Evolutionary conservation across 2,888 invertebrate species (phyloP).

Genomic region (Polia nebulosa): DNA sequence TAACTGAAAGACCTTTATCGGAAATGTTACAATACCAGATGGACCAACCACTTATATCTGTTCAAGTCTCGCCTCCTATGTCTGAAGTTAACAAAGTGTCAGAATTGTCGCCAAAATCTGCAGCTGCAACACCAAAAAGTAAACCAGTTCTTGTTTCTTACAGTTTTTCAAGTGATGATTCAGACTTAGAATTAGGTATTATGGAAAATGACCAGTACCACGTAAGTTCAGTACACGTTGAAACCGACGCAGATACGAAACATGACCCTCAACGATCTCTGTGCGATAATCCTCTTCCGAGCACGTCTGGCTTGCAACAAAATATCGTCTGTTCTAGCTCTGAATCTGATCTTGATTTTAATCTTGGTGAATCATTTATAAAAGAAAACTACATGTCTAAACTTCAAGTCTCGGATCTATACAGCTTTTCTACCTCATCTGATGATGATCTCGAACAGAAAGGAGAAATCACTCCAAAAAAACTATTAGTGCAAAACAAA

Average conservation of each 20-base stretch:
- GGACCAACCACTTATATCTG: slow-evolving; percentile 6
- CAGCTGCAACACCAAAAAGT: slow-evolving; percentile 57
- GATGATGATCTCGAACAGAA: no score
- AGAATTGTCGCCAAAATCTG: slow-evolving; percentile 46
- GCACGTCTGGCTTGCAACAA: no score
- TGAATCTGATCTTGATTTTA: slow-evolving; percentile 14
- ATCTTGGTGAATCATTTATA: neutral
- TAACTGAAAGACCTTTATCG: neutral
- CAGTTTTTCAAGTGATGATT: slow-evolving; percentile 60
- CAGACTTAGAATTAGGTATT: slow-evolving; percentile 54
- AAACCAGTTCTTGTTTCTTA: slow-evolving; percentile 61
- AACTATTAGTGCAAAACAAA: no score
- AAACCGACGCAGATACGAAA: slow-evolving; percentile 7
- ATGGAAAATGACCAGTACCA: slow-evolving; percentile 56
- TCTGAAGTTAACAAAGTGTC: slow-evolving; percentile 27
- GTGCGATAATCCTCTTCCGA: no score
- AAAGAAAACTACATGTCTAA: no score
- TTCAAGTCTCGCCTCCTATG: slow-evolving; percentile 6
- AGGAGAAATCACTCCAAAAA: no score
- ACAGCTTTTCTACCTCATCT: no score
- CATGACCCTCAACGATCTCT: neutral
- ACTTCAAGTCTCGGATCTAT: no score
- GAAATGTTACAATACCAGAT: slow-evolving; percentile 1
- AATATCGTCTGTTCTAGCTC: no score
- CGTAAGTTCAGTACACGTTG: slow-evolving; percentile 2